Conservation (phyloP, 2,888 invertebrate genomes). For the Esperia sulphurella region DNA sequence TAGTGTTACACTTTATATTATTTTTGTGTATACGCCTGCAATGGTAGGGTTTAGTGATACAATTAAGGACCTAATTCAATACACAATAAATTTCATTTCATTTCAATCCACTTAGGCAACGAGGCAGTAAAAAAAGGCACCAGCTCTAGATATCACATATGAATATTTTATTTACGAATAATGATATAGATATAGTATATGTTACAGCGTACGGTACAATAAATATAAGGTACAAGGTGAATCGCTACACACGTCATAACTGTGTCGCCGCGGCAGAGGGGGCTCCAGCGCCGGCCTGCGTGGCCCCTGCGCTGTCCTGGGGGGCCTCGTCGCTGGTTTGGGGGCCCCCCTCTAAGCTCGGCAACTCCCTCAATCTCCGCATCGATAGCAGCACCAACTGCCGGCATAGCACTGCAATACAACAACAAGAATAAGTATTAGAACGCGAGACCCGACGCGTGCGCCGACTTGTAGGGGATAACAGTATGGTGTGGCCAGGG, state of each 20-base stretch:
- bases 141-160: constrained; percentile 70
- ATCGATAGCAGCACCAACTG: constrained; percentile 79
- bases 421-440: constrained; percentile 14
- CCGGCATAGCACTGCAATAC: constrained; percentile 71
- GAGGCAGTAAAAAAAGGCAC: too few species aligned
- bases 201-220: constrained; percentile 62
- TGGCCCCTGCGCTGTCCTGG: constrained; percentile 18
- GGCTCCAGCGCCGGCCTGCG: constrained; percentile 45
- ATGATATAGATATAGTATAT: constrained; percentile 70
- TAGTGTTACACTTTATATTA: too few species aligned
- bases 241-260: constrained; percentile 76
- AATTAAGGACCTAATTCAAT: too few species aligned
- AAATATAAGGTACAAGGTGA: constrained; percentile 76
- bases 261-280: constrained; percentile 43
- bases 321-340: constrained; percentile 29
- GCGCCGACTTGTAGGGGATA: too few species aligned
- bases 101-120: too few species aligned
- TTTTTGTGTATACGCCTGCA: too few species aligned
- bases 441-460: too few species aligned
- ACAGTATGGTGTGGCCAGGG: too few species aligned
- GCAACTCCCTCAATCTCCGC: constrained; percentile 32
- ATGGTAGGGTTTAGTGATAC: too few species aligned
- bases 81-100: too few species aligned
- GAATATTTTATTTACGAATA: constrained; percentile 75
- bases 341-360: background rate